Percentiles rank a stretch among this genome's conserved stretches.
phyloP scores from a whole-genome alignment of 2,888 invertebrate species.

The Leucophora obtusa region DNA sequence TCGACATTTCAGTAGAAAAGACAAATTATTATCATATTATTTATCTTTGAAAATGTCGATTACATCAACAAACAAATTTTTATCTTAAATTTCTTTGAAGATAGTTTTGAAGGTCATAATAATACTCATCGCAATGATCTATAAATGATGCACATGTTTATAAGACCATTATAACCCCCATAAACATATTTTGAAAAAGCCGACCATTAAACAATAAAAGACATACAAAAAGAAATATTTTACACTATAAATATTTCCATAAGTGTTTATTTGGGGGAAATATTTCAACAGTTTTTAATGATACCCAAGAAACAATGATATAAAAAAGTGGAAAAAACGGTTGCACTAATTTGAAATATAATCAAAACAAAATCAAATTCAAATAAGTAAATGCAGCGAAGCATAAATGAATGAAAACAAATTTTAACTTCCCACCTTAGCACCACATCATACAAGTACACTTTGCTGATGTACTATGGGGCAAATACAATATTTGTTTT shows the following conservation, averaged over 20 bases:
- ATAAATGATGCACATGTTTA: slow-evolving; percentile 37
- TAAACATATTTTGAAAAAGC: background rate
- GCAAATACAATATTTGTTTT: too few relatives aligned
- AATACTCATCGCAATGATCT: slow-evolving; percentile 28
- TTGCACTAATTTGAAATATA: slow-evolving; percentile 58
- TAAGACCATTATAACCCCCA: slow-evolving; percentile 26
- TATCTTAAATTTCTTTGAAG: background rate
- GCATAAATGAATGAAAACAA: slow-evolving; percentile 32
- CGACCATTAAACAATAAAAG: slow-evolving; percentile 22
- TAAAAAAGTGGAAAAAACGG: slow-evolving; percentile 22
- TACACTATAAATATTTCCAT: slow-evolving; percentile 42
- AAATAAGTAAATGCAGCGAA: slow-evolving; percentile 48
- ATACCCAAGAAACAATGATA: slow-evolving; percentile 15
- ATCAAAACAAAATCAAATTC: slow-evolving; percentile 46
- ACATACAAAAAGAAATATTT: slow-evolving; percentile 22
- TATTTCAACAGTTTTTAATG: slow-evolving; percentile 33
- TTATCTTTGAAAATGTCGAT: background rate
- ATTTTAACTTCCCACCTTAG: slow-evolving; percentile 54
- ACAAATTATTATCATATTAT: background rate
- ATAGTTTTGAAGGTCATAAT: slow-evolving; percentile 43
- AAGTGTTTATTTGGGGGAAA: slow-evolving; percentile 45
- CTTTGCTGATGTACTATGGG: too few relatives aligned
- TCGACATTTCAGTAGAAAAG: background rate
- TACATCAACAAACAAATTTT: background rate
- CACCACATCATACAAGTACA: background rate